Evolutionary conservation across 1,140 invertebrate species (phyloP), one percentile per base, ranked within the genome.

Genomic region (Stegodyphus dumicola): DNA sequence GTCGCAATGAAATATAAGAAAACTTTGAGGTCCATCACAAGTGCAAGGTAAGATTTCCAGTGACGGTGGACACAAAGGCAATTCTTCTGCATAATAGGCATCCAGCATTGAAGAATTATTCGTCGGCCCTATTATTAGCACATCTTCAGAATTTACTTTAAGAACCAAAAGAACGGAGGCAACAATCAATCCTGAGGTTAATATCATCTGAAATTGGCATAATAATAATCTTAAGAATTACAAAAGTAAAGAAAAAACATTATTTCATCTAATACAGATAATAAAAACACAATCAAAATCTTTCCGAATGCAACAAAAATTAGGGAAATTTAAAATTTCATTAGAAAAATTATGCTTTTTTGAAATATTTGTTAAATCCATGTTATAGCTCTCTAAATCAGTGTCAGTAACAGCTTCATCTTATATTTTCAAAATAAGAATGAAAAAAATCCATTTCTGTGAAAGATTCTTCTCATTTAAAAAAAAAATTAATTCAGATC

Each of bases 1-100:
- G 17, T 87, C 86, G 13, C 86, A 87, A 6, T 77, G 56, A 11
- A 87, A 60, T 11, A 87, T 11, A 5, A 87, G 7, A 52, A 87
- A 87, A 7, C 17, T 66, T 13, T 75, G 56, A 6, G 86, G 86
- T 64, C 86, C 86, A 18, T 85, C 74, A 33, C 86, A 87, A 17
- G 86, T 87, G 53, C 86, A 87, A 6, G 86, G 86, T 6, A 77
- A 17, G 48, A 87, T 83, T 13, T 84, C 67, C 18, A 49, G 74
- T 10, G 78, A 60, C 6, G 78, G 75, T 0, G 86, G 86, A 10
- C 86, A 87, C 83, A 74, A 85, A 7, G 80, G 60, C 10, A 17
- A 49, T 17, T 84, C 81, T 70, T 84, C 81, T 4, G 51, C 7
- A 18, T 56, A 67, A 15, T 69, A 76, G 1, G 81, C 60, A 49